phyloP scores from a whole-genome alignment of 1,140 invertebrate species.

The Drosophila dunni region DNA sequence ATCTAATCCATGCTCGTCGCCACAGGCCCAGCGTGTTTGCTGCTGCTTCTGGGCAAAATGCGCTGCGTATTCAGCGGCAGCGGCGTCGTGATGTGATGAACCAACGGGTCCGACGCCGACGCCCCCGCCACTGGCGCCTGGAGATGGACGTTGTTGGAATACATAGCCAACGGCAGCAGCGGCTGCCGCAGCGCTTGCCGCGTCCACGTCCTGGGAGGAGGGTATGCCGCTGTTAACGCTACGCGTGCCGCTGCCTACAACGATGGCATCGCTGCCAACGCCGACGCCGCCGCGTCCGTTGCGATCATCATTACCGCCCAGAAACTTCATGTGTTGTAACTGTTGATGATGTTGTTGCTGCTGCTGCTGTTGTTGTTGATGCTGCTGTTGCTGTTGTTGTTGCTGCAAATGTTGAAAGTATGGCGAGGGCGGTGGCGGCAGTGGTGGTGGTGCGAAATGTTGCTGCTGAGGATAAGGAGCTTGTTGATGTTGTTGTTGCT shows the following conservation, averaged over 20 bases:
- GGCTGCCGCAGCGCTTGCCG: slow-evolving; percentile 71
- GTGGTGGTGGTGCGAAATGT: slow-evolving; percentile 39
- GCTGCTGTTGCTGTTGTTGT: slow-evolving; percentile 54
- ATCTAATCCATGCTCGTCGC: slow-evolving; percentile 83
- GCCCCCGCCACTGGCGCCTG: slow-evolving; percentile 52
- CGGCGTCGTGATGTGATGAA: slow-evolving; percentile 70
- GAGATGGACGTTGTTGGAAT: slow-evolving; percentile 77
- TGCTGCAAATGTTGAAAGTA: slow-evolving; percentile 56
- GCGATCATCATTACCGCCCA: slow-evolving; percentile 82
- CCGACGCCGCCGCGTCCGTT: slow-evolving; percentile 79
- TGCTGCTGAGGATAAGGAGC: slow-evolving; percentile 41
- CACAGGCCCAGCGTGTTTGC: slow-evolving; percentile 80
- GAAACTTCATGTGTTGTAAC: slow-evolving; percentile 84
- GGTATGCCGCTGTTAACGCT: slow-evolving; percentile 34
- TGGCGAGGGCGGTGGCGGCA: slow-evolving; percentile 44
- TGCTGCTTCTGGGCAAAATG: slow-evolving; percentile 82
- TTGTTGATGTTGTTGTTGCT: slow-evolving; percentile 30
- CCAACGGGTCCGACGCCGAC: slow-evolving; percentile 56
- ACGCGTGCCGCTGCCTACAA: slow-evolving; percentile 54
- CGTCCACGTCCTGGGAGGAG: slow-evolving; percentile 66
- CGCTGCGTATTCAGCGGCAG: slow-evolving; percentile 78
- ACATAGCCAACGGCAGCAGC: slow-evolving; percentile 79
- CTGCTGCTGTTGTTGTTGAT: slow-evolving; percentile 52
- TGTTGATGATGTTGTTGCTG: slow-evolving; percentile 58
- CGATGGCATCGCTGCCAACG: slow-evolving; percentile 63